phyloP scores from a whole-genome alignment of 2,888 invertebrate species.

The Acleris literana region DNA sequence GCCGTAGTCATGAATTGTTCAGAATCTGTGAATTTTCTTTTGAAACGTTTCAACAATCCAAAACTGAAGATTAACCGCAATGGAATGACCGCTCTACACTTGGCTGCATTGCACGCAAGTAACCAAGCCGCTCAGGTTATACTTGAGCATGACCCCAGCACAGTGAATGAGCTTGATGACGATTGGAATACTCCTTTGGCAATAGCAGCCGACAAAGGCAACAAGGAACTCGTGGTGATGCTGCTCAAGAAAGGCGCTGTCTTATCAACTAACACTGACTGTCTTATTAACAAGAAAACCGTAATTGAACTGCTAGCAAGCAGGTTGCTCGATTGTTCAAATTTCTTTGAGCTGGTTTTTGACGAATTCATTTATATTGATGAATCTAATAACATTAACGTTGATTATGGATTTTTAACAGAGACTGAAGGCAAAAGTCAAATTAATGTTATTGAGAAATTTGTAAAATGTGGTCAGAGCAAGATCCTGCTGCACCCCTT shows the following conservation, averaged over 20 bases:
- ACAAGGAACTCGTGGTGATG: not conserved
- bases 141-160: not conserved
- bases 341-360: not conserved
- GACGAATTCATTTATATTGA: constrained; percentile 1
- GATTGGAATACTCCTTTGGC: not conserved
- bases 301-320: not conserved
- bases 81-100: not conserved
- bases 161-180: not conserved
- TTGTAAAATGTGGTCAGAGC: constrained; percentile 15
- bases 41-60: not conserved
- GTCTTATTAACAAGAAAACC: not conserved
- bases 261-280: not conserved
- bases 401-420: constrained; percentile 3
- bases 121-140: constrained; percentile 5
- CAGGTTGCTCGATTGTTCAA: not conserved
- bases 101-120: not conserved
- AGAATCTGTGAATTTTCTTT: constrained; percentile 3
- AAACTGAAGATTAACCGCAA: not conserved
- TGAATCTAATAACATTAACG: not conserved
- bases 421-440: not conserved
- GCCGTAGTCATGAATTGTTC: not conserved
- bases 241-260: constrained; percentile 1
- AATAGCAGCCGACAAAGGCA: not conserved
- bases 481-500: constrained; percentile 11
- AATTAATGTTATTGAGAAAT: constrained; percentile 17